Evolutionary conservation across 2,113 vertebrate species (phyloP), one percentile per base, ranked within the genome.

Genomic region (Phaethornis superciliosus): DNA sequence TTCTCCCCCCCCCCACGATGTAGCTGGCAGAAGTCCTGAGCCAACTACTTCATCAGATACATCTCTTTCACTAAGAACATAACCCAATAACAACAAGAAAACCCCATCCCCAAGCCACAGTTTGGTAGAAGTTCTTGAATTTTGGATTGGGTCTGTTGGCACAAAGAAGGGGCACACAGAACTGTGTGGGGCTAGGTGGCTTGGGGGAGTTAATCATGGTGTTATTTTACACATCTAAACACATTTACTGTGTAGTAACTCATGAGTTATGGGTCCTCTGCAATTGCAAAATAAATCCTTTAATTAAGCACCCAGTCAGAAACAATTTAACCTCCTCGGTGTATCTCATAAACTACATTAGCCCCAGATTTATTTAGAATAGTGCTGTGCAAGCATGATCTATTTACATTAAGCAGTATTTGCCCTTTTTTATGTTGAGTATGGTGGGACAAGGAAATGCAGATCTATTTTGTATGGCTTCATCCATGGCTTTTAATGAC

Each of bases 231-330:
- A 96, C 94, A 96, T 96, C 95, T 95, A 95, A 97, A 87, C 96
- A 90, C 92, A 96, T 97, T 97, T 97, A 95, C 96, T 97, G 96
- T 97, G 96, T 82, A 94, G 94, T 96, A 96, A 97, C 91, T 90
- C 94, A 82, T 93, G 94, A 96, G 95, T 97, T 97, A 97, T 96
- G 78, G 91, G 95, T 96, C 94, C 95, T 94, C 85, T 94, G 96
- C 94, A 96, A 96, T 94, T 95, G 94, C 95, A 97, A 97, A 97
- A 97, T 95, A 97, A 97, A 97, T 97, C 95, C 94, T 96, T 96
- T 97, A 97, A 97, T 97, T 97, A 97, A 95, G 89, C 94, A 96
- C 96, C 92, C 96, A 97, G 94, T 95, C 91, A 94, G 94, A 96
- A 97, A 96, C 95, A 96, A 95, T 96, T 96, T 96, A 95, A 93